A percentile compares a stretch with the other conserved stretches of the same genome.
These are phyloP conservation scores for Leptinotarsa tumamoca DNA, from an alignment of 2,888 invertebrate genomes.

Conservation along the genomic window DNA sequence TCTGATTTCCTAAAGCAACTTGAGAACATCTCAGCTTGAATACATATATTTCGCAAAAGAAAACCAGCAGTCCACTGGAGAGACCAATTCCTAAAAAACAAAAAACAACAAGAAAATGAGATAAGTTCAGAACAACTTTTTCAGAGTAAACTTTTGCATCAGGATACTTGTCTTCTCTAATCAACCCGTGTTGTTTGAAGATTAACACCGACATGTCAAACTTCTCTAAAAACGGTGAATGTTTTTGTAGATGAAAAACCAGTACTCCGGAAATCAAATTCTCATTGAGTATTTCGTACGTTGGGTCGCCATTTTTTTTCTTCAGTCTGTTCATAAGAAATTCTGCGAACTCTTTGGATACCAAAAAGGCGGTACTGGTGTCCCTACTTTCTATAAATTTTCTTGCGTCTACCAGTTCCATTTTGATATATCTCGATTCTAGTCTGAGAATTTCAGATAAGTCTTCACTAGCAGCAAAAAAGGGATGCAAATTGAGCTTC, in stretches of 20 bases:
- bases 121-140: slow-evolving; percentile 20
- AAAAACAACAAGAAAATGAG: slow-evolving; percentile 25
- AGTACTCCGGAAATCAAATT: slow-evolving; percentile 28
- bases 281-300: slow-evolving; percentile 30
- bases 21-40: not conserved
- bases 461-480: slow-evolving; percentile 11
- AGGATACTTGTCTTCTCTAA: slow-evolving; percentile 6
- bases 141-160: slow-evolving; percentile 5
- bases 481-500: slow-evolving; percentile 22
- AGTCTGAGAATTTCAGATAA: slow-evolving; percentile 17
- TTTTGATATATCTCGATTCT: not conserved
- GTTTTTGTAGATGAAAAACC: slow-evolving; percentile 21
- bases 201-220: slow-evolving; percentile 22
- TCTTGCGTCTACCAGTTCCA: slow-evolving; percentile 4
- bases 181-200: slow-evolving; percentile 25
- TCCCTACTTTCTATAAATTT: slow-evolving; percentile 12
- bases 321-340: slow-evolving; percentile 22
- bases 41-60: slow-evolving; percentile 22
- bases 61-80: not conserved
- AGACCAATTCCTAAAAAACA: slow-evolving; percentile 18
- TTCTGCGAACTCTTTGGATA: slow-evolving; percentile 20
- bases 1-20: not conserved
- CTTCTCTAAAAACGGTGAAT: slow-evolving; percentile 26
- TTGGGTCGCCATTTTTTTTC: slow-evolving; percentile 21
- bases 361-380: slow-evolving; percentile 19